These are phyloP conservation scores for Pomacea canaliculata DNA, from an alignment of 2,888 invertebrate genomes.

Conservation along the genomic window DNA sequence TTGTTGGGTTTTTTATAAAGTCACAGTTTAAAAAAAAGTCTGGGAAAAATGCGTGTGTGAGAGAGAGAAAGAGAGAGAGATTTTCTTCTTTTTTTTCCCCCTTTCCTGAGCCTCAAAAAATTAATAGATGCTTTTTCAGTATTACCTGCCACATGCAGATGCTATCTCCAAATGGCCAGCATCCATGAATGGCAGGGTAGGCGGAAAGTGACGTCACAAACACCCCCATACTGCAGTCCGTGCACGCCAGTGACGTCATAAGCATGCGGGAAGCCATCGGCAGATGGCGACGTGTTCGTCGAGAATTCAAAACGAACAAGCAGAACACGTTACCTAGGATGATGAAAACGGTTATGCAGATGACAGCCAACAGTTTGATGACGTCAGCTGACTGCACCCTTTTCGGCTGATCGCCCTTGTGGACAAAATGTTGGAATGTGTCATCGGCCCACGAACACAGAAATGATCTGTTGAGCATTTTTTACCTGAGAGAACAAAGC, in stretches of 20 bases:
- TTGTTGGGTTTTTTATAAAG: too few species aligned
- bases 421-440: too few species aligned
- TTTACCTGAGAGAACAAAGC: too few species aligned
- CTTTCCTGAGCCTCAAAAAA: too few species aligned
- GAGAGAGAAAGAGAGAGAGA: too few species aligned
- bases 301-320: slow-evolving; percentile 37
- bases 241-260: slow-evolving; percentile 41
- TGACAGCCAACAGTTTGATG: slow-evolving; percentile 35
- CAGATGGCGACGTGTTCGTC: slow-evolving; percentile 31
- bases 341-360: slow-evolving; percentile 31
- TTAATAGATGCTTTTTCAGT: not conserved
- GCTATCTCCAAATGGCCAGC: slow-evolving; percentile 40
- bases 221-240: slow-evolving; percentile 39
- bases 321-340: slow-evolving; percentile 37
- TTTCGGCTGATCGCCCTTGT: too few species aligned
- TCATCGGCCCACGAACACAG: too few species aligned
- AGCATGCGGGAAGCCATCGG: slow-evolving; percentile 36
- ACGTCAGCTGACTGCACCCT: not conserved
- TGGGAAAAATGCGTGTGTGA: too few species aligned
- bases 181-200: slow-evolving; percentile 38
- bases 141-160: slow-evolving; percentile 41
- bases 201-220: slow-evolving; percentile 38
- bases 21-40: too few species aligned
- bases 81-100: too few species aligned
- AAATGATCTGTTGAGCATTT: too few species aligned